Conservation (phyloP, 2,113 vertebrate genomes). For the Tupaia tana region DNA sequence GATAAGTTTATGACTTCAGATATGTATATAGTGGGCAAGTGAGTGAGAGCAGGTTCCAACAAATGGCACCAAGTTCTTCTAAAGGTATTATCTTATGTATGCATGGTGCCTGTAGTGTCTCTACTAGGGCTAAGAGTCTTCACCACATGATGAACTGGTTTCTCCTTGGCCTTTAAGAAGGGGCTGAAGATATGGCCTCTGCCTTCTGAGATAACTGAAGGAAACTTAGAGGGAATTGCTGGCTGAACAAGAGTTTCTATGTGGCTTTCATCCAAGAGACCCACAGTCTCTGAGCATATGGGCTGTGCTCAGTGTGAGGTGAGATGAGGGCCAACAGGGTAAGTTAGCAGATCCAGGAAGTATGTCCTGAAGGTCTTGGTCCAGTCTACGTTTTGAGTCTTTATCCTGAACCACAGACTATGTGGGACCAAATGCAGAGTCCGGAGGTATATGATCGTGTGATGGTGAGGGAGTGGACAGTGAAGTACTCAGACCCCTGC, state of each 20-base stretch:
- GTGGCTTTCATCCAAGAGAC: background rate
- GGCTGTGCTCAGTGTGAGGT: background rate
- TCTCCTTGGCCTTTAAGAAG: background rate
- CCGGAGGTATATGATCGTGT: background rate
- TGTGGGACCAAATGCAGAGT: background rate
- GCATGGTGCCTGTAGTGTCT: background rate
- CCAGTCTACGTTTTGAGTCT: background rate
- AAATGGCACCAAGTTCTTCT: background rate
- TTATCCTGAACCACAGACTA: background rate
- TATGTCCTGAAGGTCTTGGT: too few relatives aligned
- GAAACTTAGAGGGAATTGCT: background rate
- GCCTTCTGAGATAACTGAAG: background rate
- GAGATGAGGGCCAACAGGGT: background rate
- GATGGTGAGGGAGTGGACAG: background rate
- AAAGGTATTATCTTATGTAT: background rate
- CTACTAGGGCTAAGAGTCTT: background rate
- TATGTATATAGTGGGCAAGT: background rate
- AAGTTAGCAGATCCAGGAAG: background rate
- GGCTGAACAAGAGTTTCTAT: background rate
- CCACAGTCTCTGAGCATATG: background rate
- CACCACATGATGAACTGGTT: background rate
- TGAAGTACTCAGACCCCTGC: background rate
- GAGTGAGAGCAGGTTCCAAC: background rate
- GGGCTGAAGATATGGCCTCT: background rate
- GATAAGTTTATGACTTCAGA: background rate